Evolutionary conservation across 1,140 invertebrate genomes (phyloP).

Genomic region (Orius insidiosus): DNA sequence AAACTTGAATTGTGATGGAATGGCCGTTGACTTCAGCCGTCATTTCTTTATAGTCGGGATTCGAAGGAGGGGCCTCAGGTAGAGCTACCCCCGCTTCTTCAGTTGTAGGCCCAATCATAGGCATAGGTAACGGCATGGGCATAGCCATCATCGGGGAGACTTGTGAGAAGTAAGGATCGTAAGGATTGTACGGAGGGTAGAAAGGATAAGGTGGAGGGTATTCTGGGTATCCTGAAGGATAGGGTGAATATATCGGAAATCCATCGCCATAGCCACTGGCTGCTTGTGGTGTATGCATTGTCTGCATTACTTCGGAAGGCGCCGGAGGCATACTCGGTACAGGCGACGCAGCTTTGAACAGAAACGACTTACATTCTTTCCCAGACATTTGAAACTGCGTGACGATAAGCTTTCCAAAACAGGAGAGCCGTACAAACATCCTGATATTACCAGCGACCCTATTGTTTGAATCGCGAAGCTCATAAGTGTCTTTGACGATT

Average conservation of each 20-base stretch:
- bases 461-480: constrained; percentile 27
- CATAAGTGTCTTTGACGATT: constrained; percentile 38
- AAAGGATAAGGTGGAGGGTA: background rate
- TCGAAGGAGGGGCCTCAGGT: background rate
- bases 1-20: constrained; percentile 7
- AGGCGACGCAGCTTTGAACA: constrained; percentile 24
- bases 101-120: background rate
- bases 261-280: background rate
- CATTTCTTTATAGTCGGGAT: constrained; percentile 5
- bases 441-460: constrained; percentile 31
- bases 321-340: too few species aligned
- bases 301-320: constrained; percentile 5
- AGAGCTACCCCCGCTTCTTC: background rate
- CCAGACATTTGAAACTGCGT: constrained; percentile 38
- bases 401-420: constrained; percentile 43
- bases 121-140: too few species aligned
- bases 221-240: background rate
- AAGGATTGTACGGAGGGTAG: background rate
- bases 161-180: background rate
- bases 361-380: constrained; percentile 24
- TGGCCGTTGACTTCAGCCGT: constrained; percentile 8
- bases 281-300: constrained; percentile 15
- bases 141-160: background rate
- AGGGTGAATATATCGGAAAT: background rate
- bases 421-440: constrained; percentile 38